Evolutionary conservation across 1,140 invertebrate species (phyloP), one percentile per base, ranked within the genome.

Genomic region (Nephotettix cincticeps): DNA sequence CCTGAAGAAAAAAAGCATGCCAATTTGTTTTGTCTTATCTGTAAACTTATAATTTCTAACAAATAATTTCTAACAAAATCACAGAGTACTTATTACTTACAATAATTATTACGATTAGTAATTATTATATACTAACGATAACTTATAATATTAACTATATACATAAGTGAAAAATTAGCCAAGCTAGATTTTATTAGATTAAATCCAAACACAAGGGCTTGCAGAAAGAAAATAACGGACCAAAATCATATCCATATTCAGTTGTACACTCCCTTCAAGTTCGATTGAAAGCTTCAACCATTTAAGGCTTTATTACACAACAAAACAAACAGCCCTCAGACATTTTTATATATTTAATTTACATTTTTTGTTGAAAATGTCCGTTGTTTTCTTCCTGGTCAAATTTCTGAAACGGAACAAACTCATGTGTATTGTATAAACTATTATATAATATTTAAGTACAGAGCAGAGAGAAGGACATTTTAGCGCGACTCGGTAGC

Each of bases 81-180:
- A 40, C 63, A 65, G 32, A 65, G 63, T 65, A 65, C 63, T 65
- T 65, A 65, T 32, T 65, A 65, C 32, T 65, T 32, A 65, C 63
- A 65, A 65, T 65, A 65, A 65, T 65, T 30, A 65, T 65, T 30
- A 65, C 36, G 28, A 65, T 30, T 65, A 65, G n/a, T 65, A 32
- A 65, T 65, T 65, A 61, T 61, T 61, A 61, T 61, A 65, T 65
- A 65, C 32, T 65, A 32, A 65, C 25, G 63, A 65, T 65, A 65
- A 54, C 63, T 36, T 65, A 65, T 65, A 32, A 65, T 65, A 65
- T 65, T 65, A 65, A 65, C 63, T 65, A 65, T 65, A 65, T 65
- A 65, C 30, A 65, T 65, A 65, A 65, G 63, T 65, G 27, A 65
- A 65, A 61, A 65, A 65, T 65, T 65, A 65, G 63, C 63, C 28